Percentiles rank a stretch among this genome's conserved stretches.
phyloP scores from a whole-genome alignment of 2,888 invertebrate species.

The Metacarcinus magister region DNA sequence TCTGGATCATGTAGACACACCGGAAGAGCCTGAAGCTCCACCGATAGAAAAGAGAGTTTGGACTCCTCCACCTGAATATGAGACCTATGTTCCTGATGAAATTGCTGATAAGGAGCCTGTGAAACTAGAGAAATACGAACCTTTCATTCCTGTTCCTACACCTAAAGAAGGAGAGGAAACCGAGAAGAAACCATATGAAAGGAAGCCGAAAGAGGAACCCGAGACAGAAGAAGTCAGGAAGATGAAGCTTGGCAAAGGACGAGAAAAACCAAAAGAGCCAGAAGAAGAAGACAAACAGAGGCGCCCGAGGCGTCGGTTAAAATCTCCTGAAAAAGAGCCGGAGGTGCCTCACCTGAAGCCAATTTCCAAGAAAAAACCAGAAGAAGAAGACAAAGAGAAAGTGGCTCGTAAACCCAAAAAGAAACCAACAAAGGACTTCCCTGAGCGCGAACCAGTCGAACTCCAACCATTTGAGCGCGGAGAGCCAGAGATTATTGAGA shows the following conservation, averaged over 20 bases:
- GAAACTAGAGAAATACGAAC: constrained; percentile 63
- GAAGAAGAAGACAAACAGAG: constrained; percentile 68
- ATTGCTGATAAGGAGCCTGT: constrained; percentile 71
- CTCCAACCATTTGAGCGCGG: constrained; percentile 70
- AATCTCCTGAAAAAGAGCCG: constrained; percentile 66
- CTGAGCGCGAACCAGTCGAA: constrained; percentile 74
- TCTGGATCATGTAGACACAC: constrained; percentile 66
- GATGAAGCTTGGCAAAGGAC: constrained; percentile 71
- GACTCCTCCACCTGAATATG: constrained; percentile 75
- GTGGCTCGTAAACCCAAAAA: constrained; percentile 65
- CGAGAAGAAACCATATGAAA: constrained; percentile 53
- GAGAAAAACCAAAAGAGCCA: constrained; percentile 58
- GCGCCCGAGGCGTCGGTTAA: constrained; percentile 69
- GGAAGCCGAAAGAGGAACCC: constrained; percentile 65
- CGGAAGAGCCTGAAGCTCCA: constrained; percentile 66
- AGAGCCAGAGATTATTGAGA: constrained; percentile 69
- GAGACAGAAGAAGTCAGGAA: constrained; percentile 63
- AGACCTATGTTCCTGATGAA: constrained; percentile 75
- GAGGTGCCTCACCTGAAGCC: constrained; percentile 75
- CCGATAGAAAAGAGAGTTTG: constrained; percentile 55
- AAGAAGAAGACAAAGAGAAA: constrained; percentile 68
- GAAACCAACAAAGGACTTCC: constrained; percentile 72
- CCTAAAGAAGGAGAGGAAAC: constrained; percentile 18
- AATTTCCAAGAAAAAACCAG: constrained; percentile 71
- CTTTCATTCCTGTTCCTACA: constrained; percentile 45